A percentile compares a stretch with the other conserved stretches of the same genome.
Conservation (phyloP, 2,888 invertebrate species). For the Microplitis deprimator region DNA sequence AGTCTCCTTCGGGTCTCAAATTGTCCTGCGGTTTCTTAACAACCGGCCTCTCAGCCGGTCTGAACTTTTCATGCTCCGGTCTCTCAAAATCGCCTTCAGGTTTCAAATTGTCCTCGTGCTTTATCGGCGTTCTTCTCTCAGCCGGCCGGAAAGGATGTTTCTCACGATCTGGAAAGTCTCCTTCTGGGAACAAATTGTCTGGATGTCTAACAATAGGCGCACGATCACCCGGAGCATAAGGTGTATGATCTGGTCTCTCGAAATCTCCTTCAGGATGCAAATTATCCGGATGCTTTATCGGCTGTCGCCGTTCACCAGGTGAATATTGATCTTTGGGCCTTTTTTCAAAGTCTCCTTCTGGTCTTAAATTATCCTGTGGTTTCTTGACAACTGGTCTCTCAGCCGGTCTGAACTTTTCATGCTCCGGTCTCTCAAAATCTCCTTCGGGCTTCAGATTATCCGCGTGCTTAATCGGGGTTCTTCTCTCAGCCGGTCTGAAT, state of each 20-base stretch:
- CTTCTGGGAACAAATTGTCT: constrained; percentile 73
- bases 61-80: constrained; percentile 68
- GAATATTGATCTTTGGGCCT: constrained; percentile 56
- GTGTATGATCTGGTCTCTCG: constrained; percentile 53
- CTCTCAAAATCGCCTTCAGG: constrained; percentile 74
- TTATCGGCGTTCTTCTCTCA: constrained; percentile 68
- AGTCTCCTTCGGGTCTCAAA: constrained; percentile 67
- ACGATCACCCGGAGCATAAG: constrained; percentile 70
- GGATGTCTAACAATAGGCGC: constrained; percentile 73
- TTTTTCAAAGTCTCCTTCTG: constrained; percentile 66
- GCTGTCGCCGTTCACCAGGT: constrained; percentile 73
- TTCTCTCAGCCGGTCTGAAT: constrained; percentile 71
- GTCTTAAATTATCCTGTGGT: constrained; percentile 63
- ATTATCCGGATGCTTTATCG: constrained; percentile 74
- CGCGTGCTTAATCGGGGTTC: constrained; percentile 61
- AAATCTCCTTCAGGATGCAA: constrained; percentile 73
- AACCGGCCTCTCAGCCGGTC: constrained; percentile 71
- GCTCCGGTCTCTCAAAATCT: constrained; percentile 74
- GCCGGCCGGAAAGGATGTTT: constrained; percentile 66
- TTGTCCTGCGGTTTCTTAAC: constrained; percentile 76
- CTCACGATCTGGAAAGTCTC: constrained; percentile 66
- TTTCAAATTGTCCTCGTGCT: constrained; percentile 70
- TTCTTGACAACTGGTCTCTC: no score
- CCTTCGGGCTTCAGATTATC: constrained; percentile 74
- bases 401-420: constrained; percentile 30